These are phyloP conservation scores for Nycticryphes semicollaris DNA, from an alignment of 2,113 vertebrate genomes.

Conservation along the genomic window DNA sequence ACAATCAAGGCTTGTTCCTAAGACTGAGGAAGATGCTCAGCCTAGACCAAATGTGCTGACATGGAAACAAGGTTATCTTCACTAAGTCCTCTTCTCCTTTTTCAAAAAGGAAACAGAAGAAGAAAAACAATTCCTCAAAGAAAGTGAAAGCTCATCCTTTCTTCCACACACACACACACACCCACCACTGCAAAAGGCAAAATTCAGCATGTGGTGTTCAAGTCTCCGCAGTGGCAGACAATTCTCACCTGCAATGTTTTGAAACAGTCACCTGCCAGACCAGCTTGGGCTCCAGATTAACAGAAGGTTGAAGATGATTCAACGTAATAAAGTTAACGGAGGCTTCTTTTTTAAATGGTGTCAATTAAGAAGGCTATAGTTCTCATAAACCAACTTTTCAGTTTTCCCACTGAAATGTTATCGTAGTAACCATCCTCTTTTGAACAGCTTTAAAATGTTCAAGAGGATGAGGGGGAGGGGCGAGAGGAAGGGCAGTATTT, in stretches of 20 bases:
- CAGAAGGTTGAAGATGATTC: not conserved
- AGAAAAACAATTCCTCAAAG: not conserved
- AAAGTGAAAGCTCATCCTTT: not conserved
- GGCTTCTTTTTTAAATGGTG: not conserved
- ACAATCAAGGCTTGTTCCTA: not conserved
- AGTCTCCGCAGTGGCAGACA: not conserved
- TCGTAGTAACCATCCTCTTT: not conserved
- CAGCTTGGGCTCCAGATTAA: not conserved
- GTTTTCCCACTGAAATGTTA: not conserved
- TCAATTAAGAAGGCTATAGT: not conserved
- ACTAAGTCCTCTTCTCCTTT: not conserved
- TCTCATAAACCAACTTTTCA: not conserved
- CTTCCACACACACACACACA: not conserved
- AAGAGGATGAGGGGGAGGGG: rapidly evolving
- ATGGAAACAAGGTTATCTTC: not conserved
- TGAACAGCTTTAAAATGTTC: not conserved
- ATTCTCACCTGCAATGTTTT: not conserved
- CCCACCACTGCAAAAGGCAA: not conserved
- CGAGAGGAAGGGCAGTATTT: rapidly evolving
- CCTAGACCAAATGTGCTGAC: not conserved
- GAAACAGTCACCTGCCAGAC: not conserved
- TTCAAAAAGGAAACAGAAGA: not conserved
- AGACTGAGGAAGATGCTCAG: not conserved
- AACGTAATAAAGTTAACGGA: not conserved
- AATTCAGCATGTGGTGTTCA: not conserved